Conservation (phyloP, 2,113 vertebrate species). For the Leptobrachium leishanense region DNA sequence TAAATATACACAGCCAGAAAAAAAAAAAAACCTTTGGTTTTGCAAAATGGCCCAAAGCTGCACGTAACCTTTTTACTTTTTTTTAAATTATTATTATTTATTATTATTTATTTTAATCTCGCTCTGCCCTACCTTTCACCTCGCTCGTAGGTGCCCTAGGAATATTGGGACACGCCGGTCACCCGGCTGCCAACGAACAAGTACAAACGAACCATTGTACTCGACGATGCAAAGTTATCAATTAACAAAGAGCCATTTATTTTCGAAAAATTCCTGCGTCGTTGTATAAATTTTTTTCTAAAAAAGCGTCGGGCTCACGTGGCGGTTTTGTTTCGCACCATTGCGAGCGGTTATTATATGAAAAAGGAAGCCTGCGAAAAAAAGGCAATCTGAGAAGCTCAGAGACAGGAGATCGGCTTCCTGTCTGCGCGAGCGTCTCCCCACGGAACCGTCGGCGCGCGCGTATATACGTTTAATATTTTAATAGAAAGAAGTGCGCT, state of each 20-base stretch:
- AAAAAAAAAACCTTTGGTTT: no score
- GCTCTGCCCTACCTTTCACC: neutral
- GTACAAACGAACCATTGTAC: neutral
- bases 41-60: neutral
- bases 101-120: constrained; percentile 24
- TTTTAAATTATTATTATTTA: no score
- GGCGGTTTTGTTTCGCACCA: no score
- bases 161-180: neutral
- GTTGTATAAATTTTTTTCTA: no score
- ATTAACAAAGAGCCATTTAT: neutral
- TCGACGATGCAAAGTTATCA: neutral
- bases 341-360: no score
- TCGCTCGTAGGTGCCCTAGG: constrained; percentile 7
- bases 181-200: no score
- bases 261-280: no score
- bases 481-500: constrained; percentile 35
- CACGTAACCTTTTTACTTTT: neutral
- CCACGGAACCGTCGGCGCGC: constrained; percentile 10
- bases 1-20: no score
- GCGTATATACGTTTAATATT: constrained; percentile 45
- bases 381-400: no score
- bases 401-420: neutral
- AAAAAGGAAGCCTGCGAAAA: no score
- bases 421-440: neutral
- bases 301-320: no score